phyloP scores from a whole-genome alignment of 2,888 invertebrate genomes.

The Hydraecia micacea region DNA sequence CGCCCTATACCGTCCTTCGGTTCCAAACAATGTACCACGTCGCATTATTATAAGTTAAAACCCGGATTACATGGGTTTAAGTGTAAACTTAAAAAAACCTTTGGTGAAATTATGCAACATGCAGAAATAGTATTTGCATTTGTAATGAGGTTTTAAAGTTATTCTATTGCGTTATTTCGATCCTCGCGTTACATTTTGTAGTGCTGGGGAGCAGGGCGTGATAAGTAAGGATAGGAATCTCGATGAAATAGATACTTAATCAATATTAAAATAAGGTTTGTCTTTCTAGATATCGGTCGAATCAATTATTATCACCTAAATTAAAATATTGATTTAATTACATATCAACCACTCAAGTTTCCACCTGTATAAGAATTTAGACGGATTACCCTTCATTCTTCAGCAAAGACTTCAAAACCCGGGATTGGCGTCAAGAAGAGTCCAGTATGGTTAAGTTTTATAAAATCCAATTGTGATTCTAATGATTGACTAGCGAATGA shows the following conservation, averaged over 20 bases:
- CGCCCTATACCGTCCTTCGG: slow-evolving; percentile 61
- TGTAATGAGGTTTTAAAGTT: slow-evolving; percentile 65
- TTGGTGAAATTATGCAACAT: slow-evolving; percentile 65
- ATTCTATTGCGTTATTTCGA: slow-evolving; percentile 56
- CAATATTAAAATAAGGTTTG: neutral
- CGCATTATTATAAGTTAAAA: slow-evolving; percentile 72
- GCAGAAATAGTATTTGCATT: slow-evolving; percentile 67
- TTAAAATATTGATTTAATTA: no score
- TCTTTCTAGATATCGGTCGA: neutral
- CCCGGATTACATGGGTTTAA: slow-evolving; percentile 79
- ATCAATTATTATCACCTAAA: neutral
- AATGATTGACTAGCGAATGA: slow-evolving; percentile 4
- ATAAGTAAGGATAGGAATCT: slow-evolving; percentile 1
- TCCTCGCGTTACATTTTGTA: slow-evolving; percentile 4
- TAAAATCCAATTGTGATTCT: neutral
- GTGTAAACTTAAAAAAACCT: slow-evolving; percentile 67
- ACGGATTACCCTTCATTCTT: neutral
- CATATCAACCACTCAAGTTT: neutral
- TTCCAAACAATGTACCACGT: slow-evolving; percentile 58
- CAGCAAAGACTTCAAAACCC: neutral
- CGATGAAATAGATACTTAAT: neutral
- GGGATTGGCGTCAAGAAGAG: no score
- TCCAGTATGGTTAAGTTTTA: no score
- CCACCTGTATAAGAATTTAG: neutral
- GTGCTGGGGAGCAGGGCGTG: slow-evolving; percentile 10